Evolutionary conservation across 2,888 invertebrate species (phyloP).

Genomic region (Palloptera scutellata): DNA sequence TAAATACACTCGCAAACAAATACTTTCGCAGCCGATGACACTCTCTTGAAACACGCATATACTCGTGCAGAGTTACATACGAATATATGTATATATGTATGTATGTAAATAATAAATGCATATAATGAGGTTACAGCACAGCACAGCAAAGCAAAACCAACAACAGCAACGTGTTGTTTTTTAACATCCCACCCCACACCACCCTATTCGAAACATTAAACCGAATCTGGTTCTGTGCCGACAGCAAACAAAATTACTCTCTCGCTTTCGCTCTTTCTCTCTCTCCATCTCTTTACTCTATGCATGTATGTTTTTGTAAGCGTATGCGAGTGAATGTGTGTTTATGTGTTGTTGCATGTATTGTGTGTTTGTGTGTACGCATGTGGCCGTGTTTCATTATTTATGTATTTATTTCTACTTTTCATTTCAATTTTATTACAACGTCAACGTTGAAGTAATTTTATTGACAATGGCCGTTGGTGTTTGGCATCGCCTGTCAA

Average conservation of each 20-base stretch:
- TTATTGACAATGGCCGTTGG: constrained; percentile 12
- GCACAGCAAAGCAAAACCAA: not conserved
- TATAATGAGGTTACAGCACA: too few species aligned
- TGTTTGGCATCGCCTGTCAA: too few species aligned
- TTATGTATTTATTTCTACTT: constrained; percentile 21
- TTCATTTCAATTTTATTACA: constrained; percentile 9
- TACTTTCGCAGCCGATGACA: not conserved
- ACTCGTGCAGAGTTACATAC: too few species aligned
- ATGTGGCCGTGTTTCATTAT: constrained; percentile 3
- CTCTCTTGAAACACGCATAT: not conserved
- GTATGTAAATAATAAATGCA: not conserved
- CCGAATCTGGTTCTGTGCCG: too few species aligned
- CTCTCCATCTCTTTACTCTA: too few species aligned
- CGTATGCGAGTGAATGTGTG: not conserved
- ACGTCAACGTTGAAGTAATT: constrained; percentile 11
- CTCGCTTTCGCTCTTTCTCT: not conserved
- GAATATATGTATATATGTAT: not conserved
- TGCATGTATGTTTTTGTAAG: not conserved
- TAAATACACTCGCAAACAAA: too few species aligned
- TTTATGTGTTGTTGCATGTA: not conserved
- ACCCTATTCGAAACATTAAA: too few species aligned
- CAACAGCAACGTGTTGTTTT: not conserved
- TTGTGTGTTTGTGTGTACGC: constrained; percentile 14
- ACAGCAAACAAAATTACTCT: constrained; percentile 6
- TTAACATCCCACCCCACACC: too few species aligned